Percentiles rank a stretch among this genome's conserved stretches.
Evolutionary conservation across 2,113 vertebrate genomes (phyloP).

Genomic region (Urocolius indicus): DNA sequence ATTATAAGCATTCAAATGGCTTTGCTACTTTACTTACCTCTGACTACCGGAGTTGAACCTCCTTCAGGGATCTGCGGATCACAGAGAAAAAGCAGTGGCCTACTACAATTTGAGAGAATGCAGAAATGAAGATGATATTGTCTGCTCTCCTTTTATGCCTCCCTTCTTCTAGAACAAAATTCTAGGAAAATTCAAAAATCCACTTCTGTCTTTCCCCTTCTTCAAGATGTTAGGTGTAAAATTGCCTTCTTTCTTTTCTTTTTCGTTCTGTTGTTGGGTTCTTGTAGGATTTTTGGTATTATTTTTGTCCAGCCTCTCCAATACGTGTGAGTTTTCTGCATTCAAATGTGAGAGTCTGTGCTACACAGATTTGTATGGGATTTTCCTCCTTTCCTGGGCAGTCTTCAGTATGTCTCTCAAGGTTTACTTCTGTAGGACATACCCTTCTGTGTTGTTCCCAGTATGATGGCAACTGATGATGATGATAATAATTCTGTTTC

Average conservation of each 20-base stretch:
- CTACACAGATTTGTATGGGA: background rate
- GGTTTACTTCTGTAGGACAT: background rate
- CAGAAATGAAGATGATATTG: background rate
- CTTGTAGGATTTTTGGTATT: background rate
- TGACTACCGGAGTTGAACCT: background rate
- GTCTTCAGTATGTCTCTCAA: background rate
- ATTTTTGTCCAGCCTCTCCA: background rate
- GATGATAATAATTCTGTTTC: background rate
- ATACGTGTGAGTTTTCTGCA: background rate
- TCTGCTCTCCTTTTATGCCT: background rate
- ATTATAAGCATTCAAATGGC: background rate
- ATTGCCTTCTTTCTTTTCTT: background rate
- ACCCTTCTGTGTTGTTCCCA: background rate
- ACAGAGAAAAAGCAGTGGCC: background rate
- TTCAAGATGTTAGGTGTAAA: background rate
- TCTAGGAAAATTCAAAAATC: background rate
- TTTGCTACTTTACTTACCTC: background rate
- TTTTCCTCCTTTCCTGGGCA: background rate
- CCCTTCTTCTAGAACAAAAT: background rate
- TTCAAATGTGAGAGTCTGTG: background rate
- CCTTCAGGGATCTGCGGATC: background rate
- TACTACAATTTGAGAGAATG: background rate
- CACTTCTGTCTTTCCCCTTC: background rate
- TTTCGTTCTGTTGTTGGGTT: background rate
- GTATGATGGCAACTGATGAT: background rate